A percentile compares a stretch with the other conserved stretches of the same genome.
These are phyloP conservation scores for Zaprionus kolodkinae DNA, from an alignment of 1,140 invertebrate species.

Conservation along the genomic window DNA sequence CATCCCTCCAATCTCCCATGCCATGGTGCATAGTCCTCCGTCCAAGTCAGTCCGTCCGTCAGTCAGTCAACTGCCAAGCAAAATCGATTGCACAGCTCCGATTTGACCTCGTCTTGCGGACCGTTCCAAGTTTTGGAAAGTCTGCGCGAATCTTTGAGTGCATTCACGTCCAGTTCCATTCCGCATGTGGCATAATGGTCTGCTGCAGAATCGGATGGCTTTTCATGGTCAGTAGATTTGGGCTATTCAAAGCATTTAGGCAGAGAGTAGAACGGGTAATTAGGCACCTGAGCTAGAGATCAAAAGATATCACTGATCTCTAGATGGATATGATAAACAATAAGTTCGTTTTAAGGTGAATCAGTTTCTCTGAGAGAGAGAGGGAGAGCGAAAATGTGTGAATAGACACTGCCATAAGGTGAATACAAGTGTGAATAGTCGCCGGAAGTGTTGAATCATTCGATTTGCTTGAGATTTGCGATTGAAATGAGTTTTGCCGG, in stretches of 20 bases:
- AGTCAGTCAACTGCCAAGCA: conserved; percentile 58
- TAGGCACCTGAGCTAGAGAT: not conserved
- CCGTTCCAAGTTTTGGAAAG: conserved; percentile 61
- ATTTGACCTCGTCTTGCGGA: conserved; percentile 68
- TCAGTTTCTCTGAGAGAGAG: conserved; percentile 44
- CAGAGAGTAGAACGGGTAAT: not conserved
- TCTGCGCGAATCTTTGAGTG: conserved; percentile 37
- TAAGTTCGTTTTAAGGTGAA: conserved; percentile 50
- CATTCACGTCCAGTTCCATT: conserved; percentile 36
- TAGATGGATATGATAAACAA: conserved; percentile 19
- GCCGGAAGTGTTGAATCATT: conserved; percentile 63
- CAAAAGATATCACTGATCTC: not conserved
- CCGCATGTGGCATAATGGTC: conserved; percentile 58
- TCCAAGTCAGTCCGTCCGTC: conserved; percentile 16
- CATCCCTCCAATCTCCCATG: not conserved
- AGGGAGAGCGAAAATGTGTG: not conserved
- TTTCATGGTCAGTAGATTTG: conserved; percentile 12
- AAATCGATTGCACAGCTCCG: conserved; percentile 68
- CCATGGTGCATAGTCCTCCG: conserved; percentile 25
- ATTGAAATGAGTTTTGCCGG: conserved; percentile 55
- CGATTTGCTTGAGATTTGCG: conserved; percentile 30
- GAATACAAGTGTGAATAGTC: conserved; percentile 18
- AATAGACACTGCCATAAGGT: conserved; percentile 1
- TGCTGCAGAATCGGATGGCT: not conserved
- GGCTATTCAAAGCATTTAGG: not conserved